Evolutionary conservation across 1,140 invertebrate species (phyloP).

Genomic region (Aplysia californica): DNA sequence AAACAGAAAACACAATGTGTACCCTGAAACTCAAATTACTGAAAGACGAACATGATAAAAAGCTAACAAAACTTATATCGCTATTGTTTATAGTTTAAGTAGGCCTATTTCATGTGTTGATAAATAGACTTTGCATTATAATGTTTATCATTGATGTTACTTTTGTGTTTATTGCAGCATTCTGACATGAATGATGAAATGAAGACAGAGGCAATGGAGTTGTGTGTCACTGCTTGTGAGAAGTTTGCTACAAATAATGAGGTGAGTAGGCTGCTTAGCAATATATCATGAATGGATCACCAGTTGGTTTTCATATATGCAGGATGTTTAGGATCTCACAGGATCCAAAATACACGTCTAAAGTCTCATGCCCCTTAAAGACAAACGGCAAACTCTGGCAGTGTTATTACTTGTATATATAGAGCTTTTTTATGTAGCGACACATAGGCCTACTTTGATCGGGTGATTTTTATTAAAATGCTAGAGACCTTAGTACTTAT

Average conservation of each 20-base stretch:
- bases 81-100: neutral
- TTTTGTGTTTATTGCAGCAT: slow-evolving; percentile 51
- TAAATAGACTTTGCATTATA: neutral
- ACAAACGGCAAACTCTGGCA: neutral
- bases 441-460: neutral
- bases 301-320: too few relatives aligned
- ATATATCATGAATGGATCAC: neutral
- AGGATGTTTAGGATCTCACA: too few relatives aligned
- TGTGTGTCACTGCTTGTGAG: slow-evolving; percentile 91
- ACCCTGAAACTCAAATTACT: neutral
- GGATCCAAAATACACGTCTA: neutral
- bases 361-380: too few relatives aligned
- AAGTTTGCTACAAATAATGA: slow-evolving; percentile 88
- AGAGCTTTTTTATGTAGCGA: neutral
- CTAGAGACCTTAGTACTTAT: too few relatives aligned
- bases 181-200: slow-evolving; percentile 94
- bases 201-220: slow-evolving; percentile 87
- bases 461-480: too few relatives aligned
- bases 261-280: slow-evolving; percentile 66
- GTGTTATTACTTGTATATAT: neutral
- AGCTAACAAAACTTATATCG: neutral
- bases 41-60: neutral
- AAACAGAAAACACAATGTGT: too few relatives aligned
- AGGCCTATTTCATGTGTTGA: neutral
- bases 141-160: neutral